These are phyloP conservation scores for Baryphthengus martii DNA, from an alignment of 2,113 vertebrate genomes.

Conservation along the genomic window DNA sequence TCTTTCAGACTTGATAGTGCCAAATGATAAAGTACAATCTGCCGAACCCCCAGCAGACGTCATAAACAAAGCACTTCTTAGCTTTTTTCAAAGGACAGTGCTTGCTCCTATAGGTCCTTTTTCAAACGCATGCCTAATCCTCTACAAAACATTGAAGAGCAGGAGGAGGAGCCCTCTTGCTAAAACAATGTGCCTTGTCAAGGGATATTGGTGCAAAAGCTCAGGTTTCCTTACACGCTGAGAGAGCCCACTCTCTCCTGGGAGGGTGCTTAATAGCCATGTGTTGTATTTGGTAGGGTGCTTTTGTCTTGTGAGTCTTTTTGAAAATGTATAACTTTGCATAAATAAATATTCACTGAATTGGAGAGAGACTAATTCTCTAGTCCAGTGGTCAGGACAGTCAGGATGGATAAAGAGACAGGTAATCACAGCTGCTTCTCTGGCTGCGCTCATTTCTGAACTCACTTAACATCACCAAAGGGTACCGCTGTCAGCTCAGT, in stretches of 20 bases:
- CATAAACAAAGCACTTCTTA: neutral
- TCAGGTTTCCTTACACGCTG: neutral
- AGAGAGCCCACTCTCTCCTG: neutral
- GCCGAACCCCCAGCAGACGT: neutral
- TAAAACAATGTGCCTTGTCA: conserved; percentile 13
- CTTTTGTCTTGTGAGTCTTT: conserved; percentile 25
- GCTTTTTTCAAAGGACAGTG: neutral
- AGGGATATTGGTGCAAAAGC: neutral
- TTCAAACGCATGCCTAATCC: neutral
- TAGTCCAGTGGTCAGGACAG: neutral
- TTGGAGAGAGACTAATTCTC: neutral
- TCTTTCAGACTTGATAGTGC: neutral
- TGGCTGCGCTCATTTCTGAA: neutral
- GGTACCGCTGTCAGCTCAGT: neutral
- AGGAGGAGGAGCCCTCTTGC: conserved; percentile 6
- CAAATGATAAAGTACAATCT: neutral
- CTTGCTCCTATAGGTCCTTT: neutral
- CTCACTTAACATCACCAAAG: neutral
- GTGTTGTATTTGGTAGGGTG: conserved; percentile 16
- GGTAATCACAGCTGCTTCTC: conserved; percentile 27
- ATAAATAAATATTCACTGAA: conserved; percentile 57
- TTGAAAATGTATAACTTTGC: conserved; percentile 40
- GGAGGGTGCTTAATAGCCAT: neutral
- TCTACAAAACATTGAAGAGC: neutral
- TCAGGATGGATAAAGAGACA: neutral